phyloP scores from a whole-genome alignment of 2,888 invertebrate species.

The Sminthurides aquaticus region DNA sequence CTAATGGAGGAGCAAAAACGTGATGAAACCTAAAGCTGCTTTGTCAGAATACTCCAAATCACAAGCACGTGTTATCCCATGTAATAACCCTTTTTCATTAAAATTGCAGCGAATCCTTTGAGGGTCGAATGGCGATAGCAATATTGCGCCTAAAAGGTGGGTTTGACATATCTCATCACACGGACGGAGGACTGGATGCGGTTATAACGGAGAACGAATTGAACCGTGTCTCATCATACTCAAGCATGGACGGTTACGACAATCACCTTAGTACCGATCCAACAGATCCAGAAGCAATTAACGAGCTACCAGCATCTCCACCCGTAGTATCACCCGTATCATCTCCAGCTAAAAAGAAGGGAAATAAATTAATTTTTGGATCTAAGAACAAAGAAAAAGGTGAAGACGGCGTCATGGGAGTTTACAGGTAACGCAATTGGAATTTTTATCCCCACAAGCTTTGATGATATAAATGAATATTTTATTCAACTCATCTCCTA shows the following conservation, averaged over 20 bases:
- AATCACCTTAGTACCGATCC: constrained; percentile 21
- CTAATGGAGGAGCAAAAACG: too few relatives aligned
- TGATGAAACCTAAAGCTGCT: too few relatives aligned
- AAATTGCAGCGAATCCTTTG: constrained; percentile 54
- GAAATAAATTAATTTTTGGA: constrained; percentile 24
- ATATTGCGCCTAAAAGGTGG: constrained; percentile 53
- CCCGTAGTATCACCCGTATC: background rate
- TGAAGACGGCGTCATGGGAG: constrained; percentile 21
- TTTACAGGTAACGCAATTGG: constrained; percentile 21
- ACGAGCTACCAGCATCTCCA: background rate
- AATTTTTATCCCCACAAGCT: too few relatives aligned
- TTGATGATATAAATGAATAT: too few relatives aligned
- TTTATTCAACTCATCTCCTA: too few relatives aligned
- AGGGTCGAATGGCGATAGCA: constrained; percentile 53
- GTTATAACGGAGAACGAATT: background rate
- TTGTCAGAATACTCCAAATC: too few relatives aligned
- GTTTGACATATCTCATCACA: constrained; percentile 48
- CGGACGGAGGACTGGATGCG: constrained; percentile 6
- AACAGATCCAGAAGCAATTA: constrained; percentile 24
- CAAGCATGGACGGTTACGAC: constrained; percentile 18
- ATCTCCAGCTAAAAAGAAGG: constrained; percentile 8
- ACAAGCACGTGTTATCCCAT: too few relatives aligned
- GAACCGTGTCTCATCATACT: background rate
- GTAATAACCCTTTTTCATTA: too few relatives aligned
- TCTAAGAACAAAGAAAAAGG: constrained; percentile 24